These are phyloP conservation scores for Allobates femoralis DNA, from an alignment of 2,797 vertebrate species.

Conservation along the genomic window DNA sequence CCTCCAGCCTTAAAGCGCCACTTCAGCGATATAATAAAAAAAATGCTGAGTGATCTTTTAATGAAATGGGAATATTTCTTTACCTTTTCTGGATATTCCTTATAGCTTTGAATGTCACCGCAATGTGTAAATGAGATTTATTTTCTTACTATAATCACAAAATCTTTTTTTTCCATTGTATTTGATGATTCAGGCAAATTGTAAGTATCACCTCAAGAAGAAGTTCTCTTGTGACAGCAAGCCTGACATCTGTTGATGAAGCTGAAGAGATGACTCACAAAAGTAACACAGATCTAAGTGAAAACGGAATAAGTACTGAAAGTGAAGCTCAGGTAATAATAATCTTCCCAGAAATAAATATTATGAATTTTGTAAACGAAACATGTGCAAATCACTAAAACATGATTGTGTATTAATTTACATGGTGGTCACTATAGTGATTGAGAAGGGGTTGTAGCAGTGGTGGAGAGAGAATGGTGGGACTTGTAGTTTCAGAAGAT, in stretches of 20 bases:
- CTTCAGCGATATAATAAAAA: too few relatives aligned
- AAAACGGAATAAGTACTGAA: slow-evolving; percentile 55
- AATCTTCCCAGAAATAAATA: not conserved
- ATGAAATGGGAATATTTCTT: too few relatives aligned
- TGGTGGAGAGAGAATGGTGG: too few relatives aligned
- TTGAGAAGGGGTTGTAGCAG: too few relatives aligned
- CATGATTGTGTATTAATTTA: too few relatives aligned
- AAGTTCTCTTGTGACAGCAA: slow-evolving; percentile 62
- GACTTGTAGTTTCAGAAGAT: too few relatives aligned
- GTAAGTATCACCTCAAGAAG: slow-evolving; percentile 67
- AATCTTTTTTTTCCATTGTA: not conserved
- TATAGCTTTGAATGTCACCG: too few relatives aligned
- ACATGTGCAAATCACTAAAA: not conserved
- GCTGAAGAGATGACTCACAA: slow-evolving; percentile 72
- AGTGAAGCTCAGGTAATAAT: slow-evolving; percentile 76
- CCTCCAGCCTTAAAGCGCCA: too few relatives aligned
- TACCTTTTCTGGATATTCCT: too few relatives aligned
- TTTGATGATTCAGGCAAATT: slow-evolving; percentile 65
- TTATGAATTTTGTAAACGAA: not conserved
- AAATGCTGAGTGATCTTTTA: too few relatives aligned
- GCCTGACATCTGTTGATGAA: slow-evolving; percentile 78
- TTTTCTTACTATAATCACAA: not conserved
- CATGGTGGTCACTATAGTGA: too few relatives aligned
- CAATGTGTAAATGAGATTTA: too few relatives aligned
- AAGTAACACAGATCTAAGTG: slow-evolving; percentile 63